Evolutionary conservation across 1,140 invertebrate species (phyloP).

Genomic region (Drosophila bocki): DNA sequence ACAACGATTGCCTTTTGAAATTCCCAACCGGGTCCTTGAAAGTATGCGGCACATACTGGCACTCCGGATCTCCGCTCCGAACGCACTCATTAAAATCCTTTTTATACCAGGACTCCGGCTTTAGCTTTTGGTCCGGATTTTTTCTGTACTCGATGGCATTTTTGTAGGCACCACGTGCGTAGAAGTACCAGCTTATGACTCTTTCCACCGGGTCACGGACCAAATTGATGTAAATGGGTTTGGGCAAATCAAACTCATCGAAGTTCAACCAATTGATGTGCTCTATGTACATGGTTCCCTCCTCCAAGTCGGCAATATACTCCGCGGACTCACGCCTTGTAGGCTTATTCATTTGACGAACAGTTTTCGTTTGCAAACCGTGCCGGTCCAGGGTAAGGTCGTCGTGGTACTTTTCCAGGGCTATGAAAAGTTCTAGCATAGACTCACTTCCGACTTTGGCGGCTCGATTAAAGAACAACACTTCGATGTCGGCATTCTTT

Average conservation of each 20-base stretch:
- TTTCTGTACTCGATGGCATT: conserved; percentile 94
- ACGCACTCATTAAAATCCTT: conserved; percentile 96
- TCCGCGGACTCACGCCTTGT: conserved; percentile 46
- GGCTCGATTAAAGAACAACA: conserved; percentile 93
- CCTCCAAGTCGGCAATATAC: conserved; percentile 46
- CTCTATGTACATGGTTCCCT: conserved; percentile 70
- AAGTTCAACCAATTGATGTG: conserved; percentile 86
- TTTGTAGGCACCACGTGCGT: conserved; percentile 93
- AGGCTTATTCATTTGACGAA: conserved; percentile 30
- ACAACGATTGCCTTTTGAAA: conserved; percentile 92
- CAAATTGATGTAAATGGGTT: conserved; percentile 95
- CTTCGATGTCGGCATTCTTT: conserved; percentile 86
- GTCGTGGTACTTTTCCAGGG: conserved; percentile 79
- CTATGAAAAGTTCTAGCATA: conserved; percentile 92
- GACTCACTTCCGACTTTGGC: conserved; percentile 95
- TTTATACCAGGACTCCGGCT: conserved; percentile 93
- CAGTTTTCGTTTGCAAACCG: conserved; percentile 23
- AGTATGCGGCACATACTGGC: conserved; percentile 92
- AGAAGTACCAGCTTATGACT: conserved; percentile 95
- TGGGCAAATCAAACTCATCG: conserved; percentile 90
- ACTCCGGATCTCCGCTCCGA: conserved; percentile 93
- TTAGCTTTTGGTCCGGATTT: conserved; percentile 92
- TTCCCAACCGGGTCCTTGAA: conserved; percentile 91
- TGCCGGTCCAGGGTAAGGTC: conserved; percentile 70
- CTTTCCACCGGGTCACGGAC: conserved; percentile 95